phyloP scores from a whole-genome alignment of 2,113 vertebrate species.

The Herpailurus yagouaroundi region DNA sequence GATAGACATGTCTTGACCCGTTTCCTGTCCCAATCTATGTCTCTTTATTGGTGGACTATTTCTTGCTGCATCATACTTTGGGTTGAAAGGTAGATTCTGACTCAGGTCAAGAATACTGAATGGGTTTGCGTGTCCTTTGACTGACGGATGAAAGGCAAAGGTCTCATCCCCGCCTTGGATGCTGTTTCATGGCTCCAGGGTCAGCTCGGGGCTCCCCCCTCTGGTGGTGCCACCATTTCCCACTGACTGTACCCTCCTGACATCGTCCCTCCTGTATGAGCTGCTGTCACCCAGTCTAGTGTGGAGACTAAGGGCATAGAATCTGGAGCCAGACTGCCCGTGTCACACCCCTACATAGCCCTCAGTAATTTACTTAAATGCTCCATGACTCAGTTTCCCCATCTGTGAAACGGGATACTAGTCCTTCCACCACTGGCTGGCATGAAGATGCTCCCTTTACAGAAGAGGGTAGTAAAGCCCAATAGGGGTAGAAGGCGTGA shows the following conservation, averaged over 20 bases:
- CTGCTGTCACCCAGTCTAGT: no score
- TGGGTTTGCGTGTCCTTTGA: neutral
- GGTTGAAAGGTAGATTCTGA: neutral
- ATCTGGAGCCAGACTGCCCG: neutral
- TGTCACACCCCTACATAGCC: rapidly evolving
- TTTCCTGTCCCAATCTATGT: neutral
- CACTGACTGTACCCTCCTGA: no score
- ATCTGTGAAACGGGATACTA: neutral
- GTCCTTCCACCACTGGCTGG: neutral
- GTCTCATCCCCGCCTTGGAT: neutral
- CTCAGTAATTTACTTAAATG: rapidly evolving
- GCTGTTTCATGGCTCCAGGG: neutral
- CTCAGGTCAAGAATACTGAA: neutral
- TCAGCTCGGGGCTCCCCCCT: no score
- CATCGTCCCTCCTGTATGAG: rapidly evolving
- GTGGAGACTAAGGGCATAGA: neutral
- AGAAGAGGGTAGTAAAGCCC: neutral
- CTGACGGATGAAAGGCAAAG: no score
- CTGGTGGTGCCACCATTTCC: neutral
- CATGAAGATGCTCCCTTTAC: rapidly evolving
- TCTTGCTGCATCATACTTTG: no score
- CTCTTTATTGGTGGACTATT: rapidly evolving
- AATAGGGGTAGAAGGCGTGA: rapidly evolving
- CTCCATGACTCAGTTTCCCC: neutral
- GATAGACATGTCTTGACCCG: neutral